Evolutionary conservation across 2,797 vertebrate species (phyloP).

Genomic region (Allobates femoralis): DNA sequence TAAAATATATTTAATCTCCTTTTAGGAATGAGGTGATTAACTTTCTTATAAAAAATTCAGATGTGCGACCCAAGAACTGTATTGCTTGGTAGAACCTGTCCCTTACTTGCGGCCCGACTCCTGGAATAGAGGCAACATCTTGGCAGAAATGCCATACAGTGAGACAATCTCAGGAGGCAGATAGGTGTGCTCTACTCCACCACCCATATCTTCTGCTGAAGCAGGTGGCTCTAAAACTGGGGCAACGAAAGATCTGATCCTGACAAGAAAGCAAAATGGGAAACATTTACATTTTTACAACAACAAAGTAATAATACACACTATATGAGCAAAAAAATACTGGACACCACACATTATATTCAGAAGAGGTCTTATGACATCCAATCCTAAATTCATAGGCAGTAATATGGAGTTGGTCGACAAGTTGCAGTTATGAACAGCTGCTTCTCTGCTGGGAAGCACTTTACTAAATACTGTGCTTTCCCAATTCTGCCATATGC

Average conservation of each 20-base stretch:
- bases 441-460: too few relatives aligned
- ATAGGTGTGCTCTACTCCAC: slow-evolving; percentile 78
- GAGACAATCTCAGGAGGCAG: slow-evolving; percentile 88
- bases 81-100: not conserved
- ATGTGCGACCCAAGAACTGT: not conserved
- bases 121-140: slow-evolving; percentile 87
- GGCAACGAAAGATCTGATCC: slow-evolving; percentile 81
- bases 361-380: too few relatives aligned
- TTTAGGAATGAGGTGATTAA: too few relatives aligned
- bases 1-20: too few relatives aligned
- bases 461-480: too few relatives aligned
- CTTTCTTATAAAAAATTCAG: too few relatives aligned
- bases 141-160: slow-evolving; percentile 86
- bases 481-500: too few relatives aligned
- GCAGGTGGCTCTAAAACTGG: slow-evolving; percentile 72
- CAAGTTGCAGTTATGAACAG: too few relatives aligned
- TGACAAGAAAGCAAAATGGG: slow-evolving; percentile 63
- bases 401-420: too few relatives aligned
- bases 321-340: too few relatives aligned
- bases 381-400: too few relatives aligned
- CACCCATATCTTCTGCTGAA: slow-evolving; percentile 67
- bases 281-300: not conserved
- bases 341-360: too few relatives aligned
- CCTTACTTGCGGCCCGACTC: slow-evolving; percentile 86
- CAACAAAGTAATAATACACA: not conserved